A percentile compares a stretch with the other conserved stretches of the same genome.
These are phyloP conservation scores for Hoplodrina ambigua DNA, from an alignment of 2,888 invertebrate species.

Conservation along the genomic window DNA sequence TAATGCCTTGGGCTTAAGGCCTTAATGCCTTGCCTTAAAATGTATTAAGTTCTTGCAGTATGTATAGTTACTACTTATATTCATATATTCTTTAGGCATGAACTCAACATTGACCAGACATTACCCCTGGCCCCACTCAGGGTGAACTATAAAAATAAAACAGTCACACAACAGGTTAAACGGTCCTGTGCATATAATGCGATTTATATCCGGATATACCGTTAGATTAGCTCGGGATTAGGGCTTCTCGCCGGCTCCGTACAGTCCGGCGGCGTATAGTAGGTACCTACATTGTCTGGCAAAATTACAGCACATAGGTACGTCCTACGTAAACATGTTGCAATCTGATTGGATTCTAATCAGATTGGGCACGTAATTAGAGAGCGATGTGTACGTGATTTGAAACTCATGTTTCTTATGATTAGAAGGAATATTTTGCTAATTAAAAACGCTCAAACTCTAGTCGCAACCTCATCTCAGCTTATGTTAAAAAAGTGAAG, in stretches of 20 bases:
- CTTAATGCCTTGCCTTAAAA: no score
- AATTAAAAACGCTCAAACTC: no score
- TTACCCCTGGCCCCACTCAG: conserved; percentile 38
- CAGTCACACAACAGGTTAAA: conserved; percentile 43
- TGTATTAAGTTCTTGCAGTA: no score
- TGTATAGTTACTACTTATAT: background rate
- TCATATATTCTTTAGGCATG: background rate
- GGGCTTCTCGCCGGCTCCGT: conserved; percentile 62
- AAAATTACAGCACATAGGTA: conserved; percentile 32
- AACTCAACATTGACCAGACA: background rate
- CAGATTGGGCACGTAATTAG: conserved; percentile 38
- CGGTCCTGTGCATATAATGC: conserved; percentile 60
- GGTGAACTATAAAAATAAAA: conserved; percentile 47
- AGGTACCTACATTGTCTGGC: conserved; percentile 19
- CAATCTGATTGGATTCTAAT: conserved; percentile 35
- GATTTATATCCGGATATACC: conserved; percentile 65
- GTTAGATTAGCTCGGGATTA: conserved; percentile 67
- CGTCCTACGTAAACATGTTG: conserved; percentile 12
- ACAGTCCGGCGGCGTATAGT: background rate
- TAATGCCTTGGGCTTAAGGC: no score
- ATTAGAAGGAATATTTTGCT: background rate
- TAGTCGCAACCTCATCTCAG: no score
- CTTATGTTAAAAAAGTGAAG: no score
- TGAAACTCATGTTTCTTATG: background rate
- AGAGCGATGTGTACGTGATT: conserved; percentile 6